These are phyloP conservation scores for Schizaphis graminum DNA, from an alignment of 2,888 invertebrate species.

Conservation along the genomic window DNA sequence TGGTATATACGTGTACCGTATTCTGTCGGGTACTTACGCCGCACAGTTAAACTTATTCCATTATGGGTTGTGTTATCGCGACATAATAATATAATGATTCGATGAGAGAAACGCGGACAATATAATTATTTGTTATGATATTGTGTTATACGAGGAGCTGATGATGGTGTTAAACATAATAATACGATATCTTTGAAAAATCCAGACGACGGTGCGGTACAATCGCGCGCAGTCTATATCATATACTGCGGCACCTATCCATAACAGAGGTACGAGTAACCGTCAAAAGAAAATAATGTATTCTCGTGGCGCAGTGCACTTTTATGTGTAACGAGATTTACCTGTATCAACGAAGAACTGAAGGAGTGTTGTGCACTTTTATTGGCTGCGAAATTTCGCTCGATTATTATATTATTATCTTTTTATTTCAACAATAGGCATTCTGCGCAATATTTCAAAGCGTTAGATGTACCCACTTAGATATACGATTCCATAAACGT, in stretches of 20 bases:
- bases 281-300: background rate
- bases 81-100: background rate
- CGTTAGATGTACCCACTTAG: background rate
- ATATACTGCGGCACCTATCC: background rate
- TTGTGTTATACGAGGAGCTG: background rate
- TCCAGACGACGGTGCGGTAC: background rate
- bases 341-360: background rate
- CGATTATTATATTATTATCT: background rate
- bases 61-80: background rate
- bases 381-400: background rate
- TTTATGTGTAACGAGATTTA: background rate
- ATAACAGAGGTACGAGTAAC: background rate
- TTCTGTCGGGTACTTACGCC: background rate
- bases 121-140: background rate
- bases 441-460: background rate
- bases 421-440: background rate
- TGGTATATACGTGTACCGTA: background rate
- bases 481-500: background rate
- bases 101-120: background rate
- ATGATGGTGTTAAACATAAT: background rate
- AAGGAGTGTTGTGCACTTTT: background rate
- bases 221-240: background rate
- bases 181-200: background rate
- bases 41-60: background rate
- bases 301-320: background rate